Base-by-base conservation (phyloP, 1,140 invertebrate species). In the Rhynchophorus ferrugineus region DNA sequence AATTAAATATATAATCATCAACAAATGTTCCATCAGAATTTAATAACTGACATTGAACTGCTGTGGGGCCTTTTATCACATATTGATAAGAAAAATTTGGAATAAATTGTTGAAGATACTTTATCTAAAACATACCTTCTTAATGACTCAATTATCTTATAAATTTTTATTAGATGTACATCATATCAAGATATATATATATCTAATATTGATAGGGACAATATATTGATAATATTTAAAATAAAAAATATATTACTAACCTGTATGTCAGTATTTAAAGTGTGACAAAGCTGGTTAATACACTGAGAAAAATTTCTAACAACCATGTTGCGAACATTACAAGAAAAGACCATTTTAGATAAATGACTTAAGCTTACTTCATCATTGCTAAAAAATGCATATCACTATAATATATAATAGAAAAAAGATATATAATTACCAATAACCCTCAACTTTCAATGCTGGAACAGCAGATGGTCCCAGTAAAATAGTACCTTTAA, bases 401-500 rank as follows among this genome's bases (percentile, higher is more conserved):
- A 52, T 11, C 7, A 49, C 18, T 36, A 9, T 3, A 37, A 11
- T 11, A 1, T 13, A 38, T 20, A 21, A 48, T 6, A 29, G 24
- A 29, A 29, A 29, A 6, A 29, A 29, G 5, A 29, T 29, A 11
- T 29, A 6, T 46, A 6, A 8, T 46, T 44, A 54, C 52, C 42
- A 43, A 36, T 59, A 59, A 2, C 58, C 58, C 42, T 59, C 58
- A 6, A 53, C 16, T 37, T 50, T 54, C 14, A 49, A 48, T 9
- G 58, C 58, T 18, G 58, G 58, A 13, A 56, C 35, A 5, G 58
- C 58, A 8, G 21, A 53, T 24, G 58, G 58, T 11, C 58, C 58
- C 11, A 59, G 18, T 11, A 59, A 21, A 3, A 49, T 34, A 11
- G 9, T 41, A 17, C 35, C 46, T 39, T 54, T 42, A 3, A 29